Base-by-base conservation (phyloP, 1,140 invertebrate species). In the Riptortus pedestris region DNA sequence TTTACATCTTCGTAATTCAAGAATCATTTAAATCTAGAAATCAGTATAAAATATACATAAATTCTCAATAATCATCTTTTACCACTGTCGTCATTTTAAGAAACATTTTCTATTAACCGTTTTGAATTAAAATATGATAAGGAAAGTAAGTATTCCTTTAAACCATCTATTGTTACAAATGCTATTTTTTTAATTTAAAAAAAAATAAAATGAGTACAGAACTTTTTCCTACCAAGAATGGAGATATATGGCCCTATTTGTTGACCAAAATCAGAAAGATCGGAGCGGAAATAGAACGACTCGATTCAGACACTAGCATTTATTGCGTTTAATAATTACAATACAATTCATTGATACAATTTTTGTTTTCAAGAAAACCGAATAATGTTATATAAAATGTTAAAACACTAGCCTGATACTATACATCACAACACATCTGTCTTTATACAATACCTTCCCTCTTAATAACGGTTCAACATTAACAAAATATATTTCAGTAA, bases 381-480 rank as follows among this genome's bases (percentile, higher is more conserved):
- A 55, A 55, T 55, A 55, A 55, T 22, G 18, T 55, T 55, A 55
- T 55, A 55, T 55, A 55, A 55, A 55, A 18, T 55, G 51, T 55
- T 55, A 24, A 55, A 22, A 52, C 48, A 52, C 48, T 52, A 52
- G n/a, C 48, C 48, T 22, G 24, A 11, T 52, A 24, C 51, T 55
- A 55, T 55, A 27, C 51, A 55, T 27, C 24, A 24, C 51, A 55
- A 55, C 51, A 55, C 24, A 55, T 24, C 51, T 55, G 51, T 55
- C 51, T 55, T 55, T 55, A 55, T 55, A 55, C 51, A 55, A 55
- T 55, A 55, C 51, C 51, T 55, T 55, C 51, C 51, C 51, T 55
- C 51, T 24, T 55, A 55, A 24, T 24, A 55, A 55, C 51, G 18
- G 51, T 14, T 24, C 51, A 55, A 55, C 51, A 24, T 55, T 55